A percentile compares a stretch with the other conserved stretches of the same genome.
These are phyloP conservation scores for Eristalis arbustorum DNA, from an alignment of 2,888 invertebrate genomes.

Conservation along the genomic window DNA sequence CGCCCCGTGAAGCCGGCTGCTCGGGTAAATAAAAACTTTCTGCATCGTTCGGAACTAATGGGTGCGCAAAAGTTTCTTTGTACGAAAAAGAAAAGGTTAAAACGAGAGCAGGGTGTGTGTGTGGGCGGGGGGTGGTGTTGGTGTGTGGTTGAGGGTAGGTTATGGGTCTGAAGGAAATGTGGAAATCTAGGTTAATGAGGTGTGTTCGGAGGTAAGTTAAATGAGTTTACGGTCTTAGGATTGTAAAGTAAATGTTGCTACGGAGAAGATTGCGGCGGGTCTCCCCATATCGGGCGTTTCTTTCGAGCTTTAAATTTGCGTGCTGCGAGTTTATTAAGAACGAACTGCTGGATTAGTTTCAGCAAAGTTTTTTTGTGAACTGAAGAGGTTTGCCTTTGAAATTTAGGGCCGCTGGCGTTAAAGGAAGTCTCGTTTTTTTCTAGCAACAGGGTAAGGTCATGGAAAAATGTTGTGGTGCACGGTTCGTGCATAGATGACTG, in stretches of 20 bases:
- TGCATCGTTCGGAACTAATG: conserved; percentile 4
- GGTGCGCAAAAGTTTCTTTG: conserved; percentile 11
- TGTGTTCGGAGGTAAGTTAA: background rate
- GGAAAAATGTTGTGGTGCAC: too few relatives aligned
- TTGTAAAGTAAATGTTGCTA: background rate
- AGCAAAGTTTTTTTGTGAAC: background rate
- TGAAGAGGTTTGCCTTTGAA: background rate
- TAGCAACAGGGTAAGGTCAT: too few relatives aligned
- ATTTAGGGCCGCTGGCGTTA: background rate
- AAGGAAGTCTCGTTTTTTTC: background rate
- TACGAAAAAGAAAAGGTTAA: background rate
- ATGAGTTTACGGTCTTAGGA: conserved; percentile 1
- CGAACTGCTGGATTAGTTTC: background rate
- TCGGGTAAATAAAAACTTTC: conserved; percentile 4
- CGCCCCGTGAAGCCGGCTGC: background rate
- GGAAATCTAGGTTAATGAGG: conserved; percentile 15
- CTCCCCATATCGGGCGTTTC: background rate
- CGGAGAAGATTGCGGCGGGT: background rate
- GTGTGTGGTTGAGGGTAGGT: background rate
- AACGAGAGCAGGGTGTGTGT: background rate
- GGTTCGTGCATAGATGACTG: too few relatives aligned
- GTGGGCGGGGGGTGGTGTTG: too few relatives aligned
- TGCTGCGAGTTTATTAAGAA: background rate
- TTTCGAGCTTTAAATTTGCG: background rate
- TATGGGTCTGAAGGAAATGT: background rate